These are phyloP conservation scores for Nomada flava DNA, from an alignment of 2,888 invertebrate genomes.

Conservation along the genomic window DNA sequence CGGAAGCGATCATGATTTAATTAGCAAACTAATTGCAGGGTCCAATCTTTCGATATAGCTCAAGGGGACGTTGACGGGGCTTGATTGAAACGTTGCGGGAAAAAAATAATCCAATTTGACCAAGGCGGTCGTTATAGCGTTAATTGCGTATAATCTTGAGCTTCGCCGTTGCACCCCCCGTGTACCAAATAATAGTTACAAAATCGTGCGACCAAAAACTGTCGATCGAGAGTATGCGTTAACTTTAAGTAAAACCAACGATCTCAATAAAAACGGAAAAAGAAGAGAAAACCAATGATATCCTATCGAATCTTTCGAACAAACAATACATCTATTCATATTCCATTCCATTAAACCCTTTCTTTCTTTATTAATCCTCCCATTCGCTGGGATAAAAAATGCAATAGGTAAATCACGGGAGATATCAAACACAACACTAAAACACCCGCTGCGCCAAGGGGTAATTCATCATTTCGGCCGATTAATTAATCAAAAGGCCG, in stretches of 20 bases:
- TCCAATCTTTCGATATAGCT: constrained; percentile 82
- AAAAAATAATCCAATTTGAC: constrained; percentile 83
- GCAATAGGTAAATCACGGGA: not conserved
- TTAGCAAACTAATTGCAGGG: constrained; percentile 82
- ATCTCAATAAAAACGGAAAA: not conserved
- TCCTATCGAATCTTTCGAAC: too few species aligned
- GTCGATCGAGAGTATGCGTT: constrained; percentile 10
- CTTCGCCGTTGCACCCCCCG: constrained; percentile 53
- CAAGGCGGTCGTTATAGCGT: constrained; percentile 79
- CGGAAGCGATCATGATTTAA: constrained; percentile 80
- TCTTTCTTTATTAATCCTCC: not conserved
- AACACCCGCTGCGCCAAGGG: not conserved
- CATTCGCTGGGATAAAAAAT: not conserved
- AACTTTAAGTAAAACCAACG: not conserved
- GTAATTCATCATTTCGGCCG: constrained; percentile 45
- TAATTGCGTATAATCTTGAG: constrained; percentile 82
- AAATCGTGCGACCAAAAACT: constrained; percentile 41
- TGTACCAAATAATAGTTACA: constrained; percentile 59
- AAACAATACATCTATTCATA: not conserved
- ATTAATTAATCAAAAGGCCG: constrained; percentile 68
- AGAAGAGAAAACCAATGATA: too few species aligned
- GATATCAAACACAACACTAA: constrained; percentile 1
- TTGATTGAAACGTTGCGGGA: constrained; percentile 83
- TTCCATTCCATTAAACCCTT: not conserved
- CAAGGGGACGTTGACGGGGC: constrained; percentile 81